These are phyloP conservation scores for Sibirionetta formosa DNA, from an alignment of 2,797 vertebrate species.

Conservation along the genomic window DNA sequence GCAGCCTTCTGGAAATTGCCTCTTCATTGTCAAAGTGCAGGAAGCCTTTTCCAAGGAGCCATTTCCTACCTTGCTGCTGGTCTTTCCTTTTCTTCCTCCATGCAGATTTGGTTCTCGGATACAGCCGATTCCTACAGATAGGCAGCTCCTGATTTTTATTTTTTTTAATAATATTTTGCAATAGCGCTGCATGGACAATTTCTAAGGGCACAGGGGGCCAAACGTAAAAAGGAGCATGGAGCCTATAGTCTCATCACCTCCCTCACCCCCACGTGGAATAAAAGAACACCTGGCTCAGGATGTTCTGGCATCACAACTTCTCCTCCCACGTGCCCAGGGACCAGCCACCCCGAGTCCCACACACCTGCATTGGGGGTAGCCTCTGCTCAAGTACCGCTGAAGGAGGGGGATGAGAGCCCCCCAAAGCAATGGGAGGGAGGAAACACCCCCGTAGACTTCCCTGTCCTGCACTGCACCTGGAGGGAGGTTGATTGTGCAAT, in stretches of 20 bases:
- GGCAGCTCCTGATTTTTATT: neutral
- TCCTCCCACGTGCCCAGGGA: neutral
- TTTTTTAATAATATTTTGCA: neutral
- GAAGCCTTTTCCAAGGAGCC: neutral
- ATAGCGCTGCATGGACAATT: neutral
- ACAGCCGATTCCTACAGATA: neutral
- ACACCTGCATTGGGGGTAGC: neutral
- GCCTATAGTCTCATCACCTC: neutral
- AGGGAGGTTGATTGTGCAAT: conserved; percentile 29
- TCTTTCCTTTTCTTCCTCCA: neutral
- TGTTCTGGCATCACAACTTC: neutral
- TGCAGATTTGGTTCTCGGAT: neutral
- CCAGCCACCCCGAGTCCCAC: rapidly evolving
- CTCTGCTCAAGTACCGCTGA: neutral
- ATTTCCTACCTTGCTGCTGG: neutral
- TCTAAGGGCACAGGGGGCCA: neutral
- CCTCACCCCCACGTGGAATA: neutral
- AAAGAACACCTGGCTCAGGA: neutral
- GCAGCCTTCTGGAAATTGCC: neutral
- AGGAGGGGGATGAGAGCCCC: neutral
- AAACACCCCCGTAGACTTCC: neutral
- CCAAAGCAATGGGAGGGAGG: neutral
- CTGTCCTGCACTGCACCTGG: neutral
- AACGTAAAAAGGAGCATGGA: neutral
- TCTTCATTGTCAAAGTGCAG: neutral